Evolutionary conservation across 2,113 vertebrate genomes (phyloP).

Genomic region (Colius striatus): DNA sequence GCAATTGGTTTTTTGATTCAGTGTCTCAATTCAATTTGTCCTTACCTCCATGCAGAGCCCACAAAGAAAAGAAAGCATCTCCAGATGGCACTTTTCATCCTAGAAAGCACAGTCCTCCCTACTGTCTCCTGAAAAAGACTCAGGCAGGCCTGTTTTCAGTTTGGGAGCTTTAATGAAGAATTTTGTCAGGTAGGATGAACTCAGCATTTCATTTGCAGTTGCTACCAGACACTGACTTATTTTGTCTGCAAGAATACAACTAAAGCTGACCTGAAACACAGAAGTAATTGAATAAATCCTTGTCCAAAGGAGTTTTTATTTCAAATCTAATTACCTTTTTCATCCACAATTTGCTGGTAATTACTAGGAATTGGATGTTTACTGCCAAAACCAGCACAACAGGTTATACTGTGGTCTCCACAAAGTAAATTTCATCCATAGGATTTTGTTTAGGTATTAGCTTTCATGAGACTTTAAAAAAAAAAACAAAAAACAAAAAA

Average conservation of each 20-base stretch:
- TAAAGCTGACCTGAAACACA: not conserved
- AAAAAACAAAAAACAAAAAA: not conserved
- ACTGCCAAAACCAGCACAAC: not conserved
- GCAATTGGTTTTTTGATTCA: not conserved
- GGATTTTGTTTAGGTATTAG: not conserved
- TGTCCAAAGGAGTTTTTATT: not conserved
- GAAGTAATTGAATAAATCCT: not conserved
- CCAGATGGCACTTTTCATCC: not conserved
- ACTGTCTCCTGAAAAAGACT: not conserved
- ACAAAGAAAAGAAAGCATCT: not conserved
- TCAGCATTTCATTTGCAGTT: not conserved
- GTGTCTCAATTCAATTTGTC: not conserved
- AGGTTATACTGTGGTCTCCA: not conserved
- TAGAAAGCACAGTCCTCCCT: not conserved
- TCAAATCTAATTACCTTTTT: not conserved
- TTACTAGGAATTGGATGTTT: not conserved
- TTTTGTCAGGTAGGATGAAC: not conserved
- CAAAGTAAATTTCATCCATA: not conserved
- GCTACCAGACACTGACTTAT: not conserved
- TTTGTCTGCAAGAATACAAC: not conserved
- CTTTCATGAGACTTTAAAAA: not conserved
- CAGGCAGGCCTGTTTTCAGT: not conserved
- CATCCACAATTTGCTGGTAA: not conserved
- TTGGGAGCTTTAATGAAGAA: not conserved
- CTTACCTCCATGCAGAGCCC: not conserved